Conservation (phyloP, 2,113 vertebrate species). For the Epinephelus cyanopodus region DNA sequence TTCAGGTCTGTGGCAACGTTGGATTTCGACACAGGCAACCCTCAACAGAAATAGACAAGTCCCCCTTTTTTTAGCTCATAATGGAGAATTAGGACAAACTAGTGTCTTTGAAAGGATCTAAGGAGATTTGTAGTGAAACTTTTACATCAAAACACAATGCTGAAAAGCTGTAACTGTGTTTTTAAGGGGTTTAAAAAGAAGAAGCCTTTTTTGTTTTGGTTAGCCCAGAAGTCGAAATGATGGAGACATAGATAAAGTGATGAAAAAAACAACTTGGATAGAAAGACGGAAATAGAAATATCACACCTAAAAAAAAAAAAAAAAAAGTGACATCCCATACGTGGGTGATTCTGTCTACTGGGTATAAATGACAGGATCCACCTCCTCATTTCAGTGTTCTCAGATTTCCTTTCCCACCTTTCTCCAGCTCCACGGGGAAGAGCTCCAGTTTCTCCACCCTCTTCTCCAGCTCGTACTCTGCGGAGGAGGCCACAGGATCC, state of each 20-base stretch:
- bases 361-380: constrained; percentile 37
- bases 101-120: background rate
- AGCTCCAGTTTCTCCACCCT: constrained; percentile 98
- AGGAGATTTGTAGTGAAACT: background rate
- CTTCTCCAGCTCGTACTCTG: constrained; percentile 98
- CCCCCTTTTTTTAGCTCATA: constrained; percentile 2
- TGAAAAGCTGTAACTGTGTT: background rate
- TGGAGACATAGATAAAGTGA: background rate
- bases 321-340: constrained; percentile 10
- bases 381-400: constrained; percentile 27
- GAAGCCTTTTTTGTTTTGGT: background rate
- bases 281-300: constrained; percentile 9
- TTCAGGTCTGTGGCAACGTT: constrained; percentile 33
- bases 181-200: background rate
- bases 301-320: constrained; percentile 5
- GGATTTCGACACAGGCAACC: constrained; percentile 30
- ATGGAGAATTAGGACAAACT: constrained; percentile 14
- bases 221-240: background rate
- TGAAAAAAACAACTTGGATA: background rate
- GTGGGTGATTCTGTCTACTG: constrained; percentile 45
- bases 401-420: constrained; percentile 85
- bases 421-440: constrained; percentile 97
- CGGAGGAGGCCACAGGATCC: constrained; percentile 97
- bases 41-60: constrained; percentile 27
- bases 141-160: background rate